These are phyloP conservation scores for Gnathonemus longibarbis DNA, from an alignment of 2,113 vertebrate species.

Conservation along the genomic window DNA sequence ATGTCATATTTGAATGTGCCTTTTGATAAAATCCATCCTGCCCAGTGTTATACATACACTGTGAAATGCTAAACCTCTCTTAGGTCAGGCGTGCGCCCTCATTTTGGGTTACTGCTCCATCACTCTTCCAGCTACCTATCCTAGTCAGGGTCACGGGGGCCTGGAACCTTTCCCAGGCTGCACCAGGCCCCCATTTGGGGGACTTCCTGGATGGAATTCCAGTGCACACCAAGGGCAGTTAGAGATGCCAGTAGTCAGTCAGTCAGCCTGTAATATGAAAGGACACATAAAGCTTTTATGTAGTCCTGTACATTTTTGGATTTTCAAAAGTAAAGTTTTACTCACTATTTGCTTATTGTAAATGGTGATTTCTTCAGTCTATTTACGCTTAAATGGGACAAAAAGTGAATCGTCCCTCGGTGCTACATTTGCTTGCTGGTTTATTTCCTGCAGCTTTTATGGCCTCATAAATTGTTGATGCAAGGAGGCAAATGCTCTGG, in stretches of 20 bases:
- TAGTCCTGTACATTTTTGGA: not conserved
- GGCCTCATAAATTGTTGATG: conserved; percentile 8
- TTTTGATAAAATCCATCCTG: not conserved
- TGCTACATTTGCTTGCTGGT: not conserved
- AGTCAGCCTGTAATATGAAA: not conserved
- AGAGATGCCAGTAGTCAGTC: not conserved
- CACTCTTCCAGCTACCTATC: not conserved
- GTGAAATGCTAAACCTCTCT: not conserved
- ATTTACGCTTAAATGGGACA: not conserved
- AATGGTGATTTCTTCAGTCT: not conserved
- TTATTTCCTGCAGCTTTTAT: conserved; percentile 3
- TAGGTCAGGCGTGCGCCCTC: not conserved
- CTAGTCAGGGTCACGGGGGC: not conserved
- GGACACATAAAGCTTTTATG: not conserved
- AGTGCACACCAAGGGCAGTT: not conserved
- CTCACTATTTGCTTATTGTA: not conserved
- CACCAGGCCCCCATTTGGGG: not conserved
- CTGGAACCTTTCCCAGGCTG: not conserved
- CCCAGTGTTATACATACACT: not conserved
- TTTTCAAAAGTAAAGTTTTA: not conserved
- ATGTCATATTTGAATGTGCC: not conserved
- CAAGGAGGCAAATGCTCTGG: not conserved
- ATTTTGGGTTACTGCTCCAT: not conserved
- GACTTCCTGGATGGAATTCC: not conserved
- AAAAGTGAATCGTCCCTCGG: not conserved